Evolutionary conservation across 1,140 invertebrate species (phyloP).

Genomic region (Aphaenogaster ashmeadi): DNA sequence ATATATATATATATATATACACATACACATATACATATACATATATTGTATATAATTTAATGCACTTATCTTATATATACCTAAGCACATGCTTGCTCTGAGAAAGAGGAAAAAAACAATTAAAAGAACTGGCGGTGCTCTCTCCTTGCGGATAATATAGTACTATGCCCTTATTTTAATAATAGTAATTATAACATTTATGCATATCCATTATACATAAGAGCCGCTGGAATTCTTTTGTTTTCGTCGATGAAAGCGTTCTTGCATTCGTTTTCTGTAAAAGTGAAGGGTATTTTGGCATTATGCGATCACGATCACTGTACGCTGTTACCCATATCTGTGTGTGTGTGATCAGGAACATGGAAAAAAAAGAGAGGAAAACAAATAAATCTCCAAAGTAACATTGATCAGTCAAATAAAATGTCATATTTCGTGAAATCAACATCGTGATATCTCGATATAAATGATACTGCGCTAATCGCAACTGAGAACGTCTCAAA

Average conservation of each 20-base stretch:
- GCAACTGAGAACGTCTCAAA: constrained; percentile 60
- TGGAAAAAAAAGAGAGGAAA: constrained; percentile 80
- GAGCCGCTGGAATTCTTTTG: constrained; percentile 79
- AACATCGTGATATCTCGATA: constrained; percentile 3
- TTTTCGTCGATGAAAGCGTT: constrained; percentile 81
- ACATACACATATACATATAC: not conserved
- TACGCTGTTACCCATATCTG: constrained; percentile 81
- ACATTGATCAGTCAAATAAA: constrained; percentile 46
- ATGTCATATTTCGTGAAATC: constrained; percentile 30
- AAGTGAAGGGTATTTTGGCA: constrained; percentile 76
- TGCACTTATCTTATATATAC: constrained; percentile 80
- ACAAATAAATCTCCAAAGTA: constrained; percentile 54
- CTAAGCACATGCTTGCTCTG: constrained; percentile 82
- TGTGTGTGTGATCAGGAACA: constrained; percentile 75
- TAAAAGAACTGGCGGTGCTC: constrained; percentile 80
- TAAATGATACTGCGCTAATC: constrained; percentile 28
- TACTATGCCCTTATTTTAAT: constrained; percentile 80
- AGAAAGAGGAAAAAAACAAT: constrained; percentile 63
- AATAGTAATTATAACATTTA: constrained; percentile 73
- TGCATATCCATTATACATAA: constrained; percentile 83
- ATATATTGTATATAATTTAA: constrained; percentile 75
- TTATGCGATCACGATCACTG: constrained; percentile 80
- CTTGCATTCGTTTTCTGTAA: constrained; percentile 82
- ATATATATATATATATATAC: not conserved
- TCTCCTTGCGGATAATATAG: constrained; percentile 77